Evolutionary conservation across 2,113 vertebrate genomes (phyloP).

Genomic region (Oncorhynchus gorbuscha): DNA sequence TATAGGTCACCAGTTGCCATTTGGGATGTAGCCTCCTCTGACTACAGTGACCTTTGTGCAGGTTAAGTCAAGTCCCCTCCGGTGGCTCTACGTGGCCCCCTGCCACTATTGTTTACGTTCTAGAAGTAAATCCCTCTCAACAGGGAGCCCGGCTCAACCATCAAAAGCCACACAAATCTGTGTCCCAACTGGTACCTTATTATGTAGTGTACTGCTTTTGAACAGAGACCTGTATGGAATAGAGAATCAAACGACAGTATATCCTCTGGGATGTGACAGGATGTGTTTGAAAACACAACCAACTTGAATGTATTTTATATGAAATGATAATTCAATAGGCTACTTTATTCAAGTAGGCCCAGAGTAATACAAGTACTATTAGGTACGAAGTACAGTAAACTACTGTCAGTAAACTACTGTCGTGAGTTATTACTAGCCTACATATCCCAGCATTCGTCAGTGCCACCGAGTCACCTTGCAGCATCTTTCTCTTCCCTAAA

Average conservation of each 20-base stretch:
- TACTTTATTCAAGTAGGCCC: neutral
- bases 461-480: neutral
- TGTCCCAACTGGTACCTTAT: neutral
- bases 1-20: neutral
- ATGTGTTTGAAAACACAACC: too few species aligned
- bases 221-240: too few species aligned
- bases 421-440: neutral
- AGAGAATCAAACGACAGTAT: too few species aligned
- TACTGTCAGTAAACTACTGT: neutral
- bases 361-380: neutral
- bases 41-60: slow-evolving; percentile 1
- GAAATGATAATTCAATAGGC: neutral
- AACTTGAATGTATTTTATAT: neutral
- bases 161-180: neutral
- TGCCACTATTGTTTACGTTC: neutral
- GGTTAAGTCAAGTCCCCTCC: neutral
- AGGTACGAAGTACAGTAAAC: too few species aligned
- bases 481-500: neutral
- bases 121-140: neutral
- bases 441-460: neutral
- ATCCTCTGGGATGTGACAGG: too few species aligned
- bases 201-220: neutral
- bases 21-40: neutral
- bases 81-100: neutral
- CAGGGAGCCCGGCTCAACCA: neutral